Percentiles rank a stretch among this genome's conserved stretches.
Conservation (phyloP, 2,797 vertebrate species). For the Nannoperca australis region DNA sequence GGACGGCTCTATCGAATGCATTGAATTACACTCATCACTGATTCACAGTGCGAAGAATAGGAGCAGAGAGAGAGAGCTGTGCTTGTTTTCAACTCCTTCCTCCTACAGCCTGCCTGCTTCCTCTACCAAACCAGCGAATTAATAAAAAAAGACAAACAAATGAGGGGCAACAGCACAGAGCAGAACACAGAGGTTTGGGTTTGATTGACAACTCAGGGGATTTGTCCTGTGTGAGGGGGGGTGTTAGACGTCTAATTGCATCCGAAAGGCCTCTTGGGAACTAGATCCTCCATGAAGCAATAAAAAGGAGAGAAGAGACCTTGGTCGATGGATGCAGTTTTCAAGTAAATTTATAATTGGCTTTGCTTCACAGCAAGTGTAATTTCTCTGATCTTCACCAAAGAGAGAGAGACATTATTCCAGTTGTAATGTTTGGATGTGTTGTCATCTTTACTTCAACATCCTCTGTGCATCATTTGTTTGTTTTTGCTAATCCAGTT, state of each 20-base stretch:
- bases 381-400: conserved; percentile 31
- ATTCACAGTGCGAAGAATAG: conserved; percentile 56
- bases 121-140: conserved; percentile 49
- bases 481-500: conserved; percentile 34
- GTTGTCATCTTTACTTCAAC: conserved; percentile 31
- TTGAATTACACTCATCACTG: conserved; percentile 79
- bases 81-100: conserved; percentile 54
- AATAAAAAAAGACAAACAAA: conserved; percentile 76
- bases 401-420: conserved; percentile 22
- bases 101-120: conserved; percentile 35
- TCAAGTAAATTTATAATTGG: conserved; percentile 52
- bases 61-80: conserved; percentile 47
- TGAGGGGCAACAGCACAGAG: conserved; percentile 56
- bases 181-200: conserved; percentile 41
- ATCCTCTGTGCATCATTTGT: conserved; percentile 27
- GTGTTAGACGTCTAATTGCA: conserved; percentile 73
- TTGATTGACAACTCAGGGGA: conserved; percentile 69
- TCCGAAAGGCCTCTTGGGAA: conserved; percentile 56
- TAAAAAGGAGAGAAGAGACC: conserved; percentile 25
- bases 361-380: conserved; percentile 28
- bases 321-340: conserved; percentile 45
- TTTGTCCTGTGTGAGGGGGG: conserved; percentile 56
- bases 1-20: conserved; percentile 63
- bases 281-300: conserved; percentile 50
- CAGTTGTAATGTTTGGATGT: conserved; percentile 20